phyloP scores from a whole-genome alignment of 2,888 invertebrate genomes.

The Lymantria dispar region DNA sequence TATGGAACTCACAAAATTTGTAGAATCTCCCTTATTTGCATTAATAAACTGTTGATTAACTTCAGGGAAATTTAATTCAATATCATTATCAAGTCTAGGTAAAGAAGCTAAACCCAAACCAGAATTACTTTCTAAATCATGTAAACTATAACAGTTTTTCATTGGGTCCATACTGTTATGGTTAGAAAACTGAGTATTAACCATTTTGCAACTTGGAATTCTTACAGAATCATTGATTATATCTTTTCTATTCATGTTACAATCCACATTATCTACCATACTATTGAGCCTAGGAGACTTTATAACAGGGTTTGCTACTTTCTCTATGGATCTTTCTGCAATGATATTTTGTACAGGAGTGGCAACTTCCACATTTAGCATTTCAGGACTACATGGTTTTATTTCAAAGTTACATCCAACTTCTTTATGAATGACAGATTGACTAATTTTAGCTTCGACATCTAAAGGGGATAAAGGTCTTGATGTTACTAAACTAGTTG shows the following conservation, averaged over 20 bases:
- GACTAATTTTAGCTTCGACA: conserved; percentile 79
- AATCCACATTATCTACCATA: conserved; percentile 43
- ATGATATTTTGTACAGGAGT: conserved; percentile 64
- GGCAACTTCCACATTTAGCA: conserved; percentile 71
- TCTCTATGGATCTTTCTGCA: conserved; percentile 68
- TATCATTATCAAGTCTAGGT: conserved; percentile 72
- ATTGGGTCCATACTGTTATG: conserved; percentile 41
- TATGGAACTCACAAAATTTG: conserved; percentile 22
- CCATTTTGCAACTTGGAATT: conserved; percentile 65
- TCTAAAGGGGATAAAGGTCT: conserved; percentile 73
- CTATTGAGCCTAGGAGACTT: conserved; percentile 45
- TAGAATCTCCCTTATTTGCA: conserved; percentile 64
- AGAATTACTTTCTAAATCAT: conserved; percentile 70
- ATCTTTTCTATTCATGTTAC: conserved; percentile 38
- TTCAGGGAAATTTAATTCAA: conserved; percentile 75
- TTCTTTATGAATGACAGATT: conserved; percentile 79
- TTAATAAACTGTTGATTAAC: conserved; percentile 77
- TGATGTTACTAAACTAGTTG: conserved; percentile 41
- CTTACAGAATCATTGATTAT: conserved; percentile 40
- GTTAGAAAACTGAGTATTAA: conserved; percentile 52
- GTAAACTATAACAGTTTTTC: conserved; percentile 63
- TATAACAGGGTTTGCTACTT: conserved; percentile 63
- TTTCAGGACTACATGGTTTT: conserved; percentile 77
- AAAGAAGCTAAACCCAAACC: conserved; percentile 71
- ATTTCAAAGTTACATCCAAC: conserved; percentile 81